Base-by-base conservation (phyloP, 1,140 invertebrate genomes). In the Choristoneura fumiferana region DNA sequence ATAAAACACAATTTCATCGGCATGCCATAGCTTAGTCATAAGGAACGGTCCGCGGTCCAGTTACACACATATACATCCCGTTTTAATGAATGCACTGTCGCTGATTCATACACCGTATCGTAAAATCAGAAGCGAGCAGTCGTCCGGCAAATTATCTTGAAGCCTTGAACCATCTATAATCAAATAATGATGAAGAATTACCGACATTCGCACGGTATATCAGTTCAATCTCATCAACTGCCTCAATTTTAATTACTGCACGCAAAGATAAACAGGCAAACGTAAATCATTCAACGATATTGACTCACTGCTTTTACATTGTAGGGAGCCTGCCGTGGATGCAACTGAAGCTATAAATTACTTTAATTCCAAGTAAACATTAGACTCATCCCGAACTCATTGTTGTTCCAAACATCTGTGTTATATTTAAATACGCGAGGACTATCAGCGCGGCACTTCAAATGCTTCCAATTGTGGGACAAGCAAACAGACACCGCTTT, bases 281-380 rank as follows among this genome's bases (percentile, higher is more conserved):
- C 14, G 68, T 76, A 81, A 78, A 80, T 81, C 76, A 74, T 70
- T 80, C 67, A 65, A 63, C 68, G 61, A 58, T 69, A 76, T 73
- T 76, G 76, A 76, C 62, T 77, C 70, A 78, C 60, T 53, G 65
- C 64, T 63, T 72, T 60, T 57, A 54, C 56, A 57, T 64, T 62
- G 64, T 71, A 58, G 56, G 69, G 69, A 65, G 66, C 71, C 70
- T 70, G 66, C 68, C 70, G 66, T 70, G 74, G 71, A 76, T 76
- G 73, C 65, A 73, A 73, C 65, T 57, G 64, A 68, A 70, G 63
- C 58, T 54, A 81, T 83, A 76, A 83, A 81, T 83, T 67, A 72
- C 60, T 61, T 63, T 61, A 56, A 65, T 63, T 61, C 58, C 57
- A 39, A 49, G 49, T 49, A 49, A 49, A 49, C 17, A 49, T 49